Base-by-base conservation (phyloP, 2,888 invertebrate species). In the Ophion costatus region DNA sequence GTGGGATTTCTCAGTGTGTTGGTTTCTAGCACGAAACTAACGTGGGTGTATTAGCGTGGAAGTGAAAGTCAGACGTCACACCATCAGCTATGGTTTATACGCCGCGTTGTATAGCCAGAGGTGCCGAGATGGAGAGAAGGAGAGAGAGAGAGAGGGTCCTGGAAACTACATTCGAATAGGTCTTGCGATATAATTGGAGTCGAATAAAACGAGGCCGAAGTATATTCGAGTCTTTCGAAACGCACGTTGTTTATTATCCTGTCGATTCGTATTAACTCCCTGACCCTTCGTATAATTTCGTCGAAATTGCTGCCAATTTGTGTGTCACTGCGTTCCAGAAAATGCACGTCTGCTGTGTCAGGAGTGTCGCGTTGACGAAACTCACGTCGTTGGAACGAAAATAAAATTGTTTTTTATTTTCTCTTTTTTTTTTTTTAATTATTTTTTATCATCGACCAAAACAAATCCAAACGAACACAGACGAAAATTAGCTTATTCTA, bases 31-130 rank as follows among this genome's bases (percentile, higher is more conserved):
- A 87, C 89, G 88, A 87, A 87, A 85, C 83, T 88, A 82, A 90
- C 89, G 91, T 91, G 90, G 90, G 90, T 89, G 90, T 90, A 88
- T 83, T 80, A 82, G 86, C 88, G 88, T 90, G 85, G 88, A 91
- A 91, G 91, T 91, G 91, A 91, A 91, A 91, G 91, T 91, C 88
- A 84, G 79, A 82, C 84, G 84, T 84, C 84, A 84, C 74, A 81
- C 69, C 78, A 70, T 71, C 71, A 75, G 59, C 59, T 80, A 79
- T 74, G 66, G 70, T 29, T 66, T 71, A 22, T 80, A 75, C 67
- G 38, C 83, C 69, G 63, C 70, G 66, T 57, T 66, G 45, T 70
- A 74, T 64, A 59, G 42, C 42, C 42, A 74, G 56, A 64, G 63
- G 45, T 63, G 51, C n/a, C 24, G 45, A 29, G 63, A 51, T 10